phyloP scores from a whole-genome alignment of 1,140 invertebrate species.

The Procambarus virginalis region DNA sequence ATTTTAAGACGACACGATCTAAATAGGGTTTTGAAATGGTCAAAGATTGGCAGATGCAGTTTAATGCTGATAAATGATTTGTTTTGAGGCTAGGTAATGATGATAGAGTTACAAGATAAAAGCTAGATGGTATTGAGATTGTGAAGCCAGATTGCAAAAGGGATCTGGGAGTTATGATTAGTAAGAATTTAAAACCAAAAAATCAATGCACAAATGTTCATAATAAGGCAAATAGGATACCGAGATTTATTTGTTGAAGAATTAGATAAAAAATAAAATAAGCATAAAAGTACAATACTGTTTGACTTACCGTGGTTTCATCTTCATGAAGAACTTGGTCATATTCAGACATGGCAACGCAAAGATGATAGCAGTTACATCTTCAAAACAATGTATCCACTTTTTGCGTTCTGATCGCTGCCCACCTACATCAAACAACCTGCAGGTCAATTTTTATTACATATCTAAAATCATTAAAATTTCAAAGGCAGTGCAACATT shows the following conservation, averaged over 20 bases:
- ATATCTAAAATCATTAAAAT: neutral
- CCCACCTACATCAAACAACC: constrained; percentile 98
- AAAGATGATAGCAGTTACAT: constrained; percentile 99
- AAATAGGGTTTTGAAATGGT: no score
- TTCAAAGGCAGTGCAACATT: neutral
- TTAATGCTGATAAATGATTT: no score
- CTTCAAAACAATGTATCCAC: constrained; percentile 99
- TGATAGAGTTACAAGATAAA: neutral
- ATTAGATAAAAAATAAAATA: neutral
- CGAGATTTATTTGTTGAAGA: neutral
- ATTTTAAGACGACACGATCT: no score
- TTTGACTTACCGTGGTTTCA: constrained; percentile 85
- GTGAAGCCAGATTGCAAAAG: no score
- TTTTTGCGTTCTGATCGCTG: constrained; percentile 99
- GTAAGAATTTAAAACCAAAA: neutral
- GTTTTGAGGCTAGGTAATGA: neutral
- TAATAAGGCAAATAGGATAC: no score
- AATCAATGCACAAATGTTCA: neutral
- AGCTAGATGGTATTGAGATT: no score
- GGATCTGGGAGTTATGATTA: no score
- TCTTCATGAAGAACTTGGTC: constrained; percentile 97
- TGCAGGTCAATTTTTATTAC: constrained; percentile 73
- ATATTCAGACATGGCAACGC: constrained; percentile 99
- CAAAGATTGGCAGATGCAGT: no score
- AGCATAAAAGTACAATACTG: neutral